Conservation (phyloP, 2,797 vertebrate species). For the Vipera ursinii region DNA sequence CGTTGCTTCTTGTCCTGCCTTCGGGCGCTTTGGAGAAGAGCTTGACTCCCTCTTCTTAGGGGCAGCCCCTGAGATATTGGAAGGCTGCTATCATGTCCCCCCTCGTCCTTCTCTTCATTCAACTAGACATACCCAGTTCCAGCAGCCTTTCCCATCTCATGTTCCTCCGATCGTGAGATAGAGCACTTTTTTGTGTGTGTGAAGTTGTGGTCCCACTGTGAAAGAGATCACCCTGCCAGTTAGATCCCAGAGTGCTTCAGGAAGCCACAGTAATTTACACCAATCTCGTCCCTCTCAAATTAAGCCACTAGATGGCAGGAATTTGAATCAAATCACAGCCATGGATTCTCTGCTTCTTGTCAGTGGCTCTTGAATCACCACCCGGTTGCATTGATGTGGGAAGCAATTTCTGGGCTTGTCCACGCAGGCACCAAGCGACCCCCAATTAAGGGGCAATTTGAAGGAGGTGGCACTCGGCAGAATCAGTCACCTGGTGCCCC, state of each 20-base stretch:
- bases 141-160: not conserved
- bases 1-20: not conserved
- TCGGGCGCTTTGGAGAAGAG: not conserved
- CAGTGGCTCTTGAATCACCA: not conserved
- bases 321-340: not conserved
- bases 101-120: not conserved
- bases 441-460: not conserved
- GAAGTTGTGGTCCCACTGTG: not conserved
- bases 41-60: not conserved
- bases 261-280: not conserved
- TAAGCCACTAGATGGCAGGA: not conserved
- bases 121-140: not conserved
- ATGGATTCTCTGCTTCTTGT: not conserved
- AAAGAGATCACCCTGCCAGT: not conserved
- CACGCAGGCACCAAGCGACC: not conserved
- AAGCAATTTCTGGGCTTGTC: not conserved
- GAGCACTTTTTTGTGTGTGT: not conserved
- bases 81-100: too few relatives aligned
- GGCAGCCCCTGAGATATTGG: not conserved
- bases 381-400: not conserved
- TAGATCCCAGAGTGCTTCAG: not conserved
- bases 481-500: not conserved
- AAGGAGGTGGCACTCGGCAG: not conserved
- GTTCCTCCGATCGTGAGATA: not conserved
- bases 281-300: not conserved